Percentiles rank a stretch among this genome's conserved stretches.
phyloP scores from a whole-genome alignment of 2,888 invertebrate species.

The Rhogogaster chlorosoma region DNA sequence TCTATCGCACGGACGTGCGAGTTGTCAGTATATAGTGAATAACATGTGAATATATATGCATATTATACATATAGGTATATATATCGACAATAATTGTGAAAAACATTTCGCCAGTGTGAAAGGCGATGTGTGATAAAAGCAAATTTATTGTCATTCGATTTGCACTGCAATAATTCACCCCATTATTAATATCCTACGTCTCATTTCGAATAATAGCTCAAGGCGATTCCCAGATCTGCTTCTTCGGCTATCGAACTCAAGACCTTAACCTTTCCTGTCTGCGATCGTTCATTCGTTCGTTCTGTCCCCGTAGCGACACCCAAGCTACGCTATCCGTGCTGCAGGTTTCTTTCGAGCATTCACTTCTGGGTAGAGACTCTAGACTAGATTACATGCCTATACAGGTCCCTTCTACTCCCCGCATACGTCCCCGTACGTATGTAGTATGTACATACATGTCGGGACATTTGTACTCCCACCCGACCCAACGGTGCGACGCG shows the following conservation, averaged over 20 bases:
- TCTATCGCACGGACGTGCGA: not conserved
- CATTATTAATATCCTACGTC: not conserved
- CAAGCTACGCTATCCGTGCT: not conserved
- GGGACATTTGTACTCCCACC: conserved; percentile 17
- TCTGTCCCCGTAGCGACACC: conserved; percentile 33
- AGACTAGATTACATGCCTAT: conserved; percentile 43
- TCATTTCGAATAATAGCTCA: conserved; percentile 13
- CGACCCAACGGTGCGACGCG: not conserved
- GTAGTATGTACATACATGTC: not conserved
- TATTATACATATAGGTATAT: no score
- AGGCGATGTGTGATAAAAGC: no score
- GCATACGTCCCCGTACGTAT: not conserved
- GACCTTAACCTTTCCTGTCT: conserved; percentile 68
- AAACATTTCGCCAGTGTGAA: not conserved
- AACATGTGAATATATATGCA: not conserved
- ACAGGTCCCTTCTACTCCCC: conserved; percentile 2
- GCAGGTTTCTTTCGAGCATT: conserved; percentile 48
- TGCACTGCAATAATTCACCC: not conserved
- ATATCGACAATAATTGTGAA: not conserved
- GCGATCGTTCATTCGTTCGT: conserved; percentile 34
- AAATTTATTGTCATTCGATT: not conserved
- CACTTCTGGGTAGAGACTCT: conserved; percentile 41
- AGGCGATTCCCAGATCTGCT: conserved; percentile 49
- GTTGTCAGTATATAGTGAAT: not conserved
- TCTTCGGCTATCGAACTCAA: conserved; percentile 66